These are phyloP conservation scores for Rotaria magnacalcarata DNA, from an alignment of 2,888 invertebrate species.

Conservation along the genomic window DNA sequence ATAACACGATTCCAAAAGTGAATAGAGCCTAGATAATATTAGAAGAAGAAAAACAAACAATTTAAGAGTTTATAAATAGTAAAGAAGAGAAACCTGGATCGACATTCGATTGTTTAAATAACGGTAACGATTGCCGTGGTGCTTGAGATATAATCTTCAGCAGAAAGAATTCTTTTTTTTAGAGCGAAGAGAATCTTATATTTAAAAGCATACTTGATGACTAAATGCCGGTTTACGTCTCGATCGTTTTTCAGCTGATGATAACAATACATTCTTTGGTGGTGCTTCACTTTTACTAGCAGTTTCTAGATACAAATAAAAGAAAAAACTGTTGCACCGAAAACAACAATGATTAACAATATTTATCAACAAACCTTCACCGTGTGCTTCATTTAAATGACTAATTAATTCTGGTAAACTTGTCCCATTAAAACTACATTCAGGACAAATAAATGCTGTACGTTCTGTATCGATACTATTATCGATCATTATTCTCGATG, in stretches of 20 bases:
- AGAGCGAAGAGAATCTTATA: neutral
- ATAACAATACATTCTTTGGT: neutral
- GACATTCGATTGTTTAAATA: neutral
- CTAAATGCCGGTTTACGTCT: slow-evolving; percentile 35
- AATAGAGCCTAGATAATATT: neutral
- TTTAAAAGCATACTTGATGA: slow-evolving; percentile 13
- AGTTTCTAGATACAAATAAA: neutral
- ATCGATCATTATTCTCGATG: neutral
- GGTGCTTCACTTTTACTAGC: neutral
- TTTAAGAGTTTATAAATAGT: neutral
- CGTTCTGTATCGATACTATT: neutral
- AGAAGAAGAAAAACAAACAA: neutral
- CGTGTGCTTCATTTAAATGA: slow-evolving; percentile 1
- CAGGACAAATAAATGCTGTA: slow-evolving; percentile 31
- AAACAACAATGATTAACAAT: neutral
- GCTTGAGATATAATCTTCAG: slow-evolving; percentile 11
- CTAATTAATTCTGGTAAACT: slow-evolving; percentile 21
- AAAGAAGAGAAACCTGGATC: neutral
- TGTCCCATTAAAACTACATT: neutral
- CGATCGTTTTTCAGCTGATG: slow-evolving; percentile 10
- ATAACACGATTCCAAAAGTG: slow-evolving; percentile 25
- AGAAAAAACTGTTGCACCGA: neutral
- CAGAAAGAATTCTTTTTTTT: accelerated
- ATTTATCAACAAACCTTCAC: neutral
- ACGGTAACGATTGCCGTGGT: neutral